Conservation (phyloP, 1,140 invertebrate species). For the Nephila pilipes region DNA sequence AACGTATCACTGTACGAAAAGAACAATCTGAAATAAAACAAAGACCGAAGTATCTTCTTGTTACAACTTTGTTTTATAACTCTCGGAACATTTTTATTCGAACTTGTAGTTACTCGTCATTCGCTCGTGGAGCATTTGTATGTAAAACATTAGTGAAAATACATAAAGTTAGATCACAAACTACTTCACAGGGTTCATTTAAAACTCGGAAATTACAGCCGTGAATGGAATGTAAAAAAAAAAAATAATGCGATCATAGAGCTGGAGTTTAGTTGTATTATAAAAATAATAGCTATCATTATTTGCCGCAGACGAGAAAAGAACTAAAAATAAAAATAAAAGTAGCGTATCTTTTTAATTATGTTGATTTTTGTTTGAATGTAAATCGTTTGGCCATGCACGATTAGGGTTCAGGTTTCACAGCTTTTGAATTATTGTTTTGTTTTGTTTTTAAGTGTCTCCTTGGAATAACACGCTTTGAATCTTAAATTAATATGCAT, state of each 20-base stretch:
- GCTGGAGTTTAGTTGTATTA: conserved; percentile 38
- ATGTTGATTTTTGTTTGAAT: conserved; percentile 35
- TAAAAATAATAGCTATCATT: conserved; percentile 53
- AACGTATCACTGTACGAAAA: neutral
- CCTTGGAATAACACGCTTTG: conserved; percentile 17
- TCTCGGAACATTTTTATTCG: conserved; percentile 6
- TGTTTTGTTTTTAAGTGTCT: neutral
- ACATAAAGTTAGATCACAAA: neutral
- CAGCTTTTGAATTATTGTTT: neutral
- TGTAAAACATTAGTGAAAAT: neutral
- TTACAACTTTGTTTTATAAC: conserved; percentile 44
- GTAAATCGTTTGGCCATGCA: neutral
- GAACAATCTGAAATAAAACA: neutral
- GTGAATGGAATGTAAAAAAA: conserved; percentile 17
- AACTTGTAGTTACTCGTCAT: neutral
- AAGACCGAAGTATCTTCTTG: neutral
- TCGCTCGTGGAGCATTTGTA: neutral
- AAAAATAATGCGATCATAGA: neutral
- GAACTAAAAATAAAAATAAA: neutral
- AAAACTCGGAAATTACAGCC: conserved; percentile 9
- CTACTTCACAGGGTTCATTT: conserved; percentile 8
- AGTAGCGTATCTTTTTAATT: conserved; percentile 10
- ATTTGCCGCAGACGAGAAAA: conserved; percentile 18
- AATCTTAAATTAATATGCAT: conserved; percentile 6
- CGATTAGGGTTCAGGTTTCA: neutral